Conservation (phyloP, 2,797 vertebrate genomes). For the Intellagama lesueurii region DNA sequence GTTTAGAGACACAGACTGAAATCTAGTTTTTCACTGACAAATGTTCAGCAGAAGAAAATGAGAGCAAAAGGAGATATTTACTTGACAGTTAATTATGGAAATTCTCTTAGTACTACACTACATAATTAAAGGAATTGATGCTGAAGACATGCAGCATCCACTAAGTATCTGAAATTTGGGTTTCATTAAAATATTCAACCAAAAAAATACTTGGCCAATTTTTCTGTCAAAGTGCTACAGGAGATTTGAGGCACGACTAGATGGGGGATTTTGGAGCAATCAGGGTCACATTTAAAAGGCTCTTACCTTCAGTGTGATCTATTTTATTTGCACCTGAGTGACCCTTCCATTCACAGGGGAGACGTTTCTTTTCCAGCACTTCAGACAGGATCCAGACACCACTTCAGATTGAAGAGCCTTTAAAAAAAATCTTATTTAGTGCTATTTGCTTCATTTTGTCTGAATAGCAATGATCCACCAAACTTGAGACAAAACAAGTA, state of each 20-base stretch:
- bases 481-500: background rate
- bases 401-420: background rate
- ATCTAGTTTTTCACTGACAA: conserved; percentile 13
- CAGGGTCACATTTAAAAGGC: too few species aligned
- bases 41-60: conserved; percentile 5
- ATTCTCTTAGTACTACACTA: background rate
- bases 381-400: background rate
- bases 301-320: too few species aligned
- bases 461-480: background rate
- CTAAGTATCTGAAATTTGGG: background rate
- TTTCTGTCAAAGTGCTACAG: too few species aligned
- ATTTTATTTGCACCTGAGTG: too few species aligned
- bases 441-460: background rate
- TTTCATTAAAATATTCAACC: background rate
- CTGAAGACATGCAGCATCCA: background rate
- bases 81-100: background rate
- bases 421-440: too few species aligned
- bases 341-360: too few species aligned
- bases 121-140: background rate
- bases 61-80: conserved; percentile 1
- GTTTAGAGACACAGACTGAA: background rate
- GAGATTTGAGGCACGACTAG: too few species aligned
- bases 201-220: background rate
- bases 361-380: background rate
- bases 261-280: too few species aligned